phyloP scores from a whole-genome alignment of 2,888 invertebrate genomes.

The Acleris emargana region DNA sequence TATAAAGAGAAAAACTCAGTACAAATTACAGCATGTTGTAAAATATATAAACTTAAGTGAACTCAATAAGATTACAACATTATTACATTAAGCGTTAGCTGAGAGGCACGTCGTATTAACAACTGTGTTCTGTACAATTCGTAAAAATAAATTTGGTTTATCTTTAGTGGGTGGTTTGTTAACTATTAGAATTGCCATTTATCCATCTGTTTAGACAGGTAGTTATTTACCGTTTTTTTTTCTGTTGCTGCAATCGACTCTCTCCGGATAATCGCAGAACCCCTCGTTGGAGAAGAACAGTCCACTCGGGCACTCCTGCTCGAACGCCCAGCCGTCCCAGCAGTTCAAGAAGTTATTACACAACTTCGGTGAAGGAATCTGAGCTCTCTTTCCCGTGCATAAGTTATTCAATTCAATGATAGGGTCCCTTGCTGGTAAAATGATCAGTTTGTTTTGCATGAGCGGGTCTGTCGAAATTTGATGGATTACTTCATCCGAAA shows the following conservation, averaged over 20 bases:
- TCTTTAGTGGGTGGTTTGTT: too few relatives aligned
- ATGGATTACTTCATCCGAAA: constrained; percentile 69
- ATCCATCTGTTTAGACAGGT: too few relatives aligned
- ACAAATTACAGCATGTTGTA: too few relatives aligned
- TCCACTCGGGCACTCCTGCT: constrained; percentile 86
- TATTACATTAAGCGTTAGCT: too few relatives aligned
- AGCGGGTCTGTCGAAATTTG: constrained; percentile 64
- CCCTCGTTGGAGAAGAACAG: constrained; percentile 84
- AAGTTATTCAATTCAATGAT: constrained; percentile 60
- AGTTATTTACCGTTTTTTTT: constrained; percentile 60
- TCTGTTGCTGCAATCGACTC: constrained; percentile 85
- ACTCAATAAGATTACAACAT: too few relatives aligned
- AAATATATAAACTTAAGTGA: too few relatives aligned
- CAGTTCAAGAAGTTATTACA: constrained; percentile 88
- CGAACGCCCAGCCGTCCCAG: constrained; percentile 87
- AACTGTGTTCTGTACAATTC: too few relatives aligned
- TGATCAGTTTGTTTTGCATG: constrained; percentile 65
- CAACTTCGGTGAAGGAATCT: constrained; percentile 83
- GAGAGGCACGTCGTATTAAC: too few relatives aligned
- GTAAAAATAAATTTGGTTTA: too few relatives aligned
- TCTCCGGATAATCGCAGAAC: constrained; percentile 86
- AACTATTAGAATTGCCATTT: too few relatives aligned
- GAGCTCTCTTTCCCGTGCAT: constrained; percentile 82
- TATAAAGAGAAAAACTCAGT: too few relatives aligned
- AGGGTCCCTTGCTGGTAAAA: constrained; percentile 56